These are phyloP conservation scores for Todiramphus chloris DNA, from an alignment of 2,113 vertebrate species.

Conservation along the genomic window DNA sequence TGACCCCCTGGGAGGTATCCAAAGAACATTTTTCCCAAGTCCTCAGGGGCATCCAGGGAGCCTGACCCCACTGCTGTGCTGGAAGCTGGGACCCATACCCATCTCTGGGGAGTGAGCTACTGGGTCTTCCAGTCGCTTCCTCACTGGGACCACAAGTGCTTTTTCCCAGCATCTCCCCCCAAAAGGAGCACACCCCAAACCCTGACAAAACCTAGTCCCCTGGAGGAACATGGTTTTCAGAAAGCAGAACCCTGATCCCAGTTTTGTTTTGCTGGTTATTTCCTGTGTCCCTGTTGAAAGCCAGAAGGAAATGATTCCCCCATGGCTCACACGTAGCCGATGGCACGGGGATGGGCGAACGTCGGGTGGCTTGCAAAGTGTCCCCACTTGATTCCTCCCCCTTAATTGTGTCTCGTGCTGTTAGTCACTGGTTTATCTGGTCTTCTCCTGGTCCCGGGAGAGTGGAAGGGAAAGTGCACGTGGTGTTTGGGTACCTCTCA, in stretches of 20 bases:
- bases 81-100: no score
- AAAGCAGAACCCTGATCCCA: no score
- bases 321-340: rapidly evolving
- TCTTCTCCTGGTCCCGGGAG: background rate
- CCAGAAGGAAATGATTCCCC: background rate
- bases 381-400: background rate
- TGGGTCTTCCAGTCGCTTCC: background rate
- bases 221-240: background rate
- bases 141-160: rapidly evolving
- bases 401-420: background rate
- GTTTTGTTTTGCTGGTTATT: background rate
- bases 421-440: background rate
- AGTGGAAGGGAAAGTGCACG: background rate
- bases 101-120: background rate
- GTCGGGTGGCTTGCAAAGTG: background rate
- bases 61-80: no score
- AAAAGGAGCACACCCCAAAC: background rate
- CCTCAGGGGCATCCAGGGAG: no score
- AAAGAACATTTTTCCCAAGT: background rate
- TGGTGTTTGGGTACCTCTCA: no score
- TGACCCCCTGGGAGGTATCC: no score
- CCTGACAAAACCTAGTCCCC: background rate
- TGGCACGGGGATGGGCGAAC: background rate
- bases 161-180: background rate
- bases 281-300: background rate